These are phyloP conservation scores for Nothobranchius furzeri DNA, from an alignment of 2,113 vertebrate genomes.

Conservation along the genomic window DNA sequence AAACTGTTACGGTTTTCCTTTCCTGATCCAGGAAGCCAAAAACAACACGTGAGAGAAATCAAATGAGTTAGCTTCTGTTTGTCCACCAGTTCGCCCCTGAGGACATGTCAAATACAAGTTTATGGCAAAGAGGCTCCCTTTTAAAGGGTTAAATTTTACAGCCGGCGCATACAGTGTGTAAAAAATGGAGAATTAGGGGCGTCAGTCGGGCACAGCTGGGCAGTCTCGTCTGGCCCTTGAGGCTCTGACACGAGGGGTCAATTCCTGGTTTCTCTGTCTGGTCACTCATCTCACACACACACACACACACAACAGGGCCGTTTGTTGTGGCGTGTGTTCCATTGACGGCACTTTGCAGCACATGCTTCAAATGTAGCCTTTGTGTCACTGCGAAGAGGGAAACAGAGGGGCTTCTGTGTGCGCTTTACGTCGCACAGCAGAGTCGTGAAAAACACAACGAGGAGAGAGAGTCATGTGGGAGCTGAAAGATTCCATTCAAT, in stretches of 20 bases:
- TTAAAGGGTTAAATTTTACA: conserved; percentile 61
- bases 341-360: conserved; percentile 73
- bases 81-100: conserved; percentile 48
- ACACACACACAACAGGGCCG: conserved; percentile 72
- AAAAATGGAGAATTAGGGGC: conserved; percentile 36
- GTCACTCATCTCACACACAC: conserved; percentile 70
- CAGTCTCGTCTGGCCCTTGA: conserved; percentile 72
- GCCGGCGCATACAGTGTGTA: conserved; percentile 56
- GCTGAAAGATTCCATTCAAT: conserved; percentile 79
- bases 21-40: conserved; percentile 22
- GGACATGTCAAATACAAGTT: conserved; percentile 54
- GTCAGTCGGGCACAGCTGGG: conserved; percentile 75
- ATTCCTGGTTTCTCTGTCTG: conserved; percentile 79
- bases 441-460: conserved; percentile 70
- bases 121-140: conserved; percentile 44
- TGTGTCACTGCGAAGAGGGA: conserved; percentile 75
- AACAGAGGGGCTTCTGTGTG: conserved; percentile 81
- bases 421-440: conserved; percentile 56
- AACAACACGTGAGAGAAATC: conserved; percentile 41
- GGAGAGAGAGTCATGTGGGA: conserved; percentile 72
- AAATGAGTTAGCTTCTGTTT: conserved; percentile 58
- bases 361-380: conserved; percentile 85
- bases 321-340: conserved; percentile 82
- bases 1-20: neutral
- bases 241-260: conserved; percentile 76